Evolutionary conservation across 1,140 invertebrate species (phyloP), one percentile per base, ranked within the genome.

Genomic region (Leptonema lineaticorne): DNA sequence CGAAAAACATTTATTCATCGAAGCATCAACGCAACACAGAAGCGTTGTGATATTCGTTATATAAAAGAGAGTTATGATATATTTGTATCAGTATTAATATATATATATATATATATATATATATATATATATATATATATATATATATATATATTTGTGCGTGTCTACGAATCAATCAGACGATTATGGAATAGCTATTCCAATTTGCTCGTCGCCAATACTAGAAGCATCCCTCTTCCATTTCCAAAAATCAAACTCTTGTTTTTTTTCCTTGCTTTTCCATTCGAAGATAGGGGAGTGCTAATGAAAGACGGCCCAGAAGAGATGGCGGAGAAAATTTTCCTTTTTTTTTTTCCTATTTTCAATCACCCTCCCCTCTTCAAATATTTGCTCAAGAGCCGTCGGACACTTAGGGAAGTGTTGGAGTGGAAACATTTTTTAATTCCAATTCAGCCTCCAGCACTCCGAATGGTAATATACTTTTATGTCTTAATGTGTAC

Each of bases 351-450:
- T n/a, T n/a, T n/a, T n/a, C n/a, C n/a, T n/a, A n/a, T n/a, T n/a
- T 68, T 59, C 50, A 45, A 64, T 50, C 50, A 45, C 50, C 62
- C 62, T 56, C 53, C 57, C 62, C 63, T 65, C 68, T 69, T 69
- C 68, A 69, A 69, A 69, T 69, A 69, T 69, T 69, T 69, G 68
- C 68, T 53, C 33, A 69, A 69, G 68, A 58, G 62, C 56, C 68
- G 63, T 50, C 68, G 68, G 68, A 69, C 68, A 69, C 68, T 69
- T 69, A 69, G 62, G 62, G 63, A 65, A 69, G 68, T 69, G 68
- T 69, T 64, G 68, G 58, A 69, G 68, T 69, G 68, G 68, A 69
- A 69, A 69, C 46, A 66, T 66, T 66, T 58, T 66, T 66, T 58
- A 66, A 66, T 66, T 66, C 64, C 27, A 14, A 20, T 30, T 57